These are phyloP conservation scores for Anser cygnoides DNA, from an alignment of 2,113 vertebrate species.

Conservation along the genomic window DNA sequence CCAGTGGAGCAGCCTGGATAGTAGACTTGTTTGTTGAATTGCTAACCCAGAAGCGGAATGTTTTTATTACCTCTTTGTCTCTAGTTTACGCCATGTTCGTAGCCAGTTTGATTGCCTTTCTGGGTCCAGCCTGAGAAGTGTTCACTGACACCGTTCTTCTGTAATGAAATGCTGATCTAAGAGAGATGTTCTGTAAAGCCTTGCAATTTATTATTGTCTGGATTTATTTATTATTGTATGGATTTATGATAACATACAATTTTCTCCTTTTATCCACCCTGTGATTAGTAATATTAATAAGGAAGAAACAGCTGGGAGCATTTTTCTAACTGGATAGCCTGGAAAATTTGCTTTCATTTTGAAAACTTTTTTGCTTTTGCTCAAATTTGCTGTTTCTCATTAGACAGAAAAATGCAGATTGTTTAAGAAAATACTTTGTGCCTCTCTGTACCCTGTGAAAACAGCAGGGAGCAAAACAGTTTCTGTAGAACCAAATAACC, in stretches of 20 bases:
- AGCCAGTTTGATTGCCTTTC: not conserved
- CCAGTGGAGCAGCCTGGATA: not conserved
- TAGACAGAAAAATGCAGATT: not conserved
- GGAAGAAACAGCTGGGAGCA: not conserved
- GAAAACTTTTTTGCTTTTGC: not conserved
- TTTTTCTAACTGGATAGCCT: not conserved
- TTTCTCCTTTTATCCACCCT: not conserved
- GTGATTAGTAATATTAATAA: not conserved
- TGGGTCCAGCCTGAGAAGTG: not conserved
- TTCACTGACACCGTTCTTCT: not conserved
- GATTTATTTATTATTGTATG: not conserved
- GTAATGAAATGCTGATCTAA: not conserved
- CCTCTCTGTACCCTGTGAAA: not conserved
- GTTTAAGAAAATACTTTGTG: not conserved
- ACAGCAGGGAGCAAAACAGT: not conserved
- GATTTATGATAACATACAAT: not conserved
- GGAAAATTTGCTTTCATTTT: not conserved
- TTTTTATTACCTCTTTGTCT: not conserved
- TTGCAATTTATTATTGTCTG: not conserved
- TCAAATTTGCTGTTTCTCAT: not conserved
- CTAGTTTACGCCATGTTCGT: not conserved
- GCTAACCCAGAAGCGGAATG: not conserved
- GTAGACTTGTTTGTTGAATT: not conserved
- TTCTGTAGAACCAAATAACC: not conserved
- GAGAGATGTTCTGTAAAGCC: not conserved